Evolutionary conservation across 2,888 invertebrate species (phyloP), one percentile per base, ranked within the genome.

Genomic region (Nipponacmea schrenckii): DNA sequence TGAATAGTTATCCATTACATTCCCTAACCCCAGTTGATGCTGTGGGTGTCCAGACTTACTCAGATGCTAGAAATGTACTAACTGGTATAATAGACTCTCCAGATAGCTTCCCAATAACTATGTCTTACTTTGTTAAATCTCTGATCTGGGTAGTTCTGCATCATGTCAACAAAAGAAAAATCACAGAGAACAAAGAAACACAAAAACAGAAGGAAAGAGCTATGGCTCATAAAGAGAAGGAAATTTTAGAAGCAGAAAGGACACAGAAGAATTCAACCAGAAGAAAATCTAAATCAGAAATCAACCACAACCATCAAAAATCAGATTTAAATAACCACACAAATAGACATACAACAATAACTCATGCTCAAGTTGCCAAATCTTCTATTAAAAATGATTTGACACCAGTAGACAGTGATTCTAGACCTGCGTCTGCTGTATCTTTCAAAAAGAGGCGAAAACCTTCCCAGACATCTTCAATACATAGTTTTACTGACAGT

Each of bases 61-160:
- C 89, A 26, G 90, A 90, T 79, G 89, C 89, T 7, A 83, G 84
- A 67, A 90, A 89, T 79, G 87, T 89, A 39, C 79, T 90, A 46
- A 90, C 89, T 0, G 90, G 90, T 5, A 85, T 90, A 2, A 87
- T 90, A 66, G 89, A 90, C 76, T 86, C 87, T 10, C 86, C 87
- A 3, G 87, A 86, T 45, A 86, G 84, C 64, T 83, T 87, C 39
- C 78, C 81, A 17, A 74, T 84, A 4, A 83, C 89, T 0, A 81
- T 83, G 70, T 77, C 83, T 15, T 83, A 85, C 67, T 90, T 89
- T 74, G 79, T 85, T 7, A 87, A 87, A 77, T 84, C 86, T 66
- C 77, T 90, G 15, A 79, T 86, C 8, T 90, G 89, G 88, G 77
- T 89, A 46, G 69, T 90, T 17, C 70, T 89, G n/a, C 83, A 86